A percentile compares a stretch with the other conserved stretches of the same genome.
These are phyloP conservation scores for human DNA, from an alignment of 2,113 vertebrate genomes.

Conservation along the genomic window GRCh38 chr16:9663001-9663500, in stretches of 20 bases:
- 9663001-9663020: neutral
- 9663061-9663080: neutral
- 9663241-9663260: neutral
- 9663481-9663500: neutral
- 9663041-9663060: neutral
- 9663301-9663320: neutral
- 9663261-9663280: neutral
- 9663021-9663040: neutral
- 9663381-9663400: neutral
- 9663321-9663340: neutral
- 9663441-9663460: neutral
- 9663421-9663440: neutral
- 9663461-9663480: neutral
- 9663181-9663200: neutral
- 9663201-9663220: neutral
- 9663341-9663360: neutral
- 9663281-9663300: neutral
- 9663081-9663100: neutral
- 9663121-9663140: too few relatives aligned
- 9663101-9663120: neutral
- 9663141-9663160: neutral
- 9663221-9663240: neutral
- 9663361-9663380: neutral
- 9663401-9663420: neutral
- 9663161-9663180: neutral